Evolutionary conservation across 2,797 vertebrate species (phyloP), one percentile per base, ranked within the genome.

Genomic region (Borostomias antarcticus): DNA sequence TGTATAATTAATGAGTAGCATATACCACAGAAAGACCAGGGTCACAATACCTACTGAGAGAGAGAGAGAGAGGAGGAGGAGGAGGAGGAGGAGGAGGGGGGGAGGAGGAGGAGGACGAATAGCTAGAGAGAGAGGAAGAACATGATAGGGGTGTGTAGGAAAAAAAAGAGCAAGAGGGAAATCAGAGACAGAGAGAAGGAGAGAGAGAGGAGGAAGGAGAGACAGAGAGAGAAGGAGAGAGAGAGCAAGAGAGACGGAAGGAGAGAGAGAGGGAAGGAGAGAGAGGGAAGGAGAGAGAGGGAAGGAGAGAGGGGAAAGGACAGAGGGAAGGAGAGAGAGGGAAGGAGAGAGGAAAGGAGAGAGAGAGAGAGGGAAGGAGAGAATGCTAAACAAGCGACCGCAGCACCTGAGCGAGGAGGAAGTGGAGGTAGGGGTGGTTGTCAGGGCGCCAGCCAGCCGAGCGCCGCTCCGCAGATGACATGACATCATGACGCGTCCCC

Each of bases 1-100:
- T 77, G 72, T 51, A 71, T 79, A 66, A 77, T 79, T 75, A 75
- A 82, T 72, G 68, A 68, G 65, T 59, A 45, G 40, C 15, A 30
- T 72, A 57, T 66, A 56, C 30, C 59, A 57, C 53, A 62, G 50
- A 63, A 29, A 47, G 40, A 29, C 3, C 28, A 25, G 43, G 35
- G 43, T 17, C 43, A 30, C 30, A 50, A 26, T 50, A 19, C 33
- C 40, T 9, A 30, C 25, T 15, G 21, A 23, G 29, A 35, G 2
- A 40, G 25, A 17, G 7, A 17, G 19, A 11, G 33, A 4, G 19
- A 26, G 54, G 3, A 15, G 19, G 29, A n/a, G 48, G 47, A 7
- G 19, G 51, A 52, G 32, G 6, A 37, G 21, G 37, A 25, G 50
- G 47, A n/a, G 11, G 58, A 61, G 26, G 26, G 40, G 25, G 58